phyloP scores from a whole-genome alignment of 1,140 invertebrate species.

The Ceratosolen fusciceps region DNA sequence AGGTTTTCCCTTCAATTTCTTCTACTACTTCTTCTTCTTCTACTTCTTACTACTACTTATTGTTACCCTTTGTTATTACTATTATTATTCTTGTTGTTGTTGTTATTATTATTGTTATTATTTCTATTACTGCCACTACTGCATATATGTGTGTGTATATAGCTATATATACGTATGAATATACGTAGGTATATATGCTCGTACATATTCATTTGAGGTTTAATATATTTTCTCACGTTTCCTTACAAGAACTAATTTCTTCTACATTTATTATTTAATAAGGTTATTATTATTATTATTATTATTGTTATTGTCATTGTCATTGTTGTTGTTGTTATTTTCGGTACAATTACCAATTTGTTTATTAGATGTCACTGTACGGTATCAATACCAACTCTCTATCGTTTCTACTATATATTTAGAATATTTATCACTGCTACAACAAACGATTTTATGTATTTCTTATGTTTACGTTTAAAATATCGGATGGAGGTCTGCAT shows the following conservation, averaged over 20 bases:
- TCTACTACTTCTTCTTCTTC: no score
- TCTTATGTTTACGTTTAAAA: conserved; percentile 13
- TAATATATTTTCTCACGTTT: not conserved
- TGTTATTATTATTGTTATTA: no score
- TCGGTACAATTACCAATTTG: not conserved
- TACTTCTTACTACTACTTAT: no score
- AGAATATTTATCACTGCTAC: conserved; percentile 4
- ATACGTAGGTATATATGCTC: not conserved
- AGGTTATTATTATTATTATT: conserved; percentile 14
- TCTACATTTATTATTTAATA: not conserved
- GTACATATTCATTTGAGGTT: not conserved
- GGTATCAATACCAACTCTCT: no score
- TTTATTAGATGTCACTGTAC: no score
- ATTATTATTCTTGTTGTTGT: no score
- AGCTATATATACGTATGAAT: not conserved
- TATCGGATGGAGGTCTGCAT: not conserved
- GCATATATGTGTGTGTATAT: not conserved
- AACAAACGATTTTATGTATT: conserved; percentile 3
- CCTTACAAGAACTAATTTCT: not conserved
- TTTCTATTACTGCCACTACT: no score
- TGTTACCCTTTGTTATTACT: no score
- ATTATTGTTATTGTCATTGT: not conserved
- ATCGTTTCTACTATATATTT: not conserved
- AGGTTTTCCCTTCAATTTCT: not conserved
- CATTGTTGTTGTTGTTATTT: not conserved